Conservation (phyloP, 2,113 vertebrate genomes). For the Pelecanoides urinatrix region DNA sequence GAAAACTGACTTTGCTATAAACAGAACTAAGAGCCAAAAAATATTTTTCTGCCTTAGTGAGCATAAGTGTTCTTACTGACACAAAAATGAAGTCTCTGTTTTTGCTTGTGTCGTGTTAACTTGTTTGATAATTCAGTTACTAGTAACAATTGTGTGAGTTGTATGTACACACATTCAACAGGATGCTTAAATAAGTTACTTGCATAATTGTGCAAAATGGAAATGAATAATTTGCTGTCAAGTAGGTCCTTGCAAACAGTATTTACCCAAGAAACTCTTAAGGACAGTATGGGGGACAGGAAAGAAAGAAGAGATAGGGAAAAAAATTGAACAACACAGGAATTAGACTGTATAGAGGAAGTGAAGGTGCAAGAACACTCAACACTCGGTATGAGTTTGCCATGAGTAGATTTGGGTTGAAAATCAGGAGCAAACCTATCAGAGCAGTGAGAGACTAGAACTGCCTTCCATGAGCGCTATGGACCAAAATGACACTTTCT, state of each 20-base stretch:
- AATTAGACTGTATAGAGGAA: not conserved
- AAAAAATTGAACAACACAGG: not conserved
- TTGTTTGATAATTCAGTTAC: not conserved
- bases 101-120: not conserved
- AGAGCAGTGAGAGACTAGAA: not conserved
- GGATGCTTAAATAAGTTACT: slow-evolving; percentile 23
- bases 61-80: not conserved
- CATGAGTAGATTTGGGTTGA: not conserved
- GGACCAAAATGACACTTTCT: not conserved
- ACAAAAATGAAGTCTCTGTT: not conserved
- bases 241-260: slow-evolving; percentile 14
- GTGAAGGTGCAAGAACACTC: not conserved
- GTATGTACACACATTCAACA: not conserved
- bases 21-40: not conserved
- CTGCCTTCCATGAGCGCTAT: fast-evolving
- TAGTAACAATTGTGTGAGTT: not conserved
- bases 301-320: not conserved
- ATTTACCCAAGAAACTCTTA: slow-evolving; percentile 26
- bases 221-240: not conserved
- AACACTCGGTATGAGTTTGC: fast-evolving
- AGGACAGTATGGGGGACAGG: not conserved
- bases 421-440: not conserved
- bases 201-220: slow-evolving; percentile 8
- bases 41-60: not conserved
- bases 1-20: not conserved